Evolutionary conservation across 2,888 invertebrate species (phyloP).

Genomic region (Rhingia rostrata): DNA sequence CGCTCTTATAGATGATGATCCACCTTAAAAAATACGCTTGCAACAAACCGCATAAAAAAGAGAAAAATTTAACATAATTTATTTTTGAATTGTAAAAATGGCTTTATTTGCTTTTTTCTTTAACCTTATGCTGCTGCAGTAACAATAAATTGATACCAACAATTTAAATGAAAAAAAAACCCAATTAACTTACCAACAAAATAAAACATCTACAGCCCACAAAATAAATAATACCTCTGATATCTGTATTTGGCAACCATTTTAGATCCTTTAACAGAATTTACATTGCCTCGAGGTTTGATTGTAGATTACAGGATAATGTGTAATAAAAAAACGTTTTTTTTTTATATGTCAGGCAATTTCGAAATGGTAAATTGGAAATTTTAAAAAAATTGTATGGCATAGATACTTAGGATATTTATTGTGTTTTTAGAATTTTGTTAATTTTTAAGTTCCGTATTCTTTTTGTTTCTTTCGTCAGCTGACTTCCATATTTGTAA

Average conservation of each 20-base stretch:
- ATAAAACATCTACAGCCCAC: constrained; percentile 30
- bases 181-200: constrained; percentile 1
- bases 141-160: constrained; percentile 10
- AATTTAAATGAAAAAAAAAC: constrained; percentile 2
- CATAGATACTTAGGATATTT: no score
- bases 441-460: no score
- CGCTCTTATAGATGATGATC: constrained; percentile 48
- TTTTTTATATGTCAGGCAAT: background rate
- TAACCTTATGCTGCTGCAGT: constrained; percentile 25
- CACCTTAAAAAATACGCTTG: constrained; percentile 45
- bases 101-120: constrained; percentile 38
- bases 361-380: no score
- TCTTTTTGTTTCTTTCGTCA: no score
- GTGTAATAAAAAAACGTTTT: background rate
- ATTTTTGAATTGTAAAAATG: constrained; percentile 29
- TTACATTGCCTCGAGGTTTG: constrained; percentile 48
- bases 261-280: constrained; percentile 37
- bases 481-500: no score
- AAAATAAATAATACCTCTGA: constrained; percentile 23
- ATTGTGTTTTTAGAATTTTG: no score
- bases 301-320: background rate
- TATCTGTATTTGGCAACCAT: constrained; percentile 27
- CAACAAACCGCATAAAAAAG: constrained; percentile 22
- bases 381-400: no score
- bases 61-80: constrained; percentile 1